phyloP scores from a whole-genome alignment of 35 echinoderm and acorn worm genomes.

The Apostichopus parvimensis region DNA sequence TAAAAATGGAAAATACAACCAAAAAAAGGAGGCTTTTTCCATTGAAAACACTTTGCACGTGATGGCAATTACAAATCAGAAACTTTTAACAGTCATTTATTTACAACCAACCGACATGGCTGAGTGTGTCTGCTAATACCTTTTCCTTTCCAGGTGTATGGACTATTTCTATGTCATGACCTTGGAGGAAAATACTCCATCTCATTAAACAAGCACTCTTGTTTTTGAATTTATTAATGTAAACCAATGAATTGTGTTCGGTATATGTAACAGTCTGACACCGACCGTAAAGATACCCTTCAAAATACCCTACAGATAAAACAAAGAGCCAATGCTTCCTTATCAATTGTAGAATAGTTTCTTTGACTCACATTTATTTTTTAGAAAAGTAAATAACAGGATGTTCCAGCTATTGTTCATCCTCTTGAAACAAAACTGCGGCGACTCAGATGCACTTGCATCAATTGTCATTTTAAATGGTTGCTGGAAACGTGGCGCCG shows the following conservation, averaged over 20 bases:
- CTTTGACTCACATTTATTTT: background rate
- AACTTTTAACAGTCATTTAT: too few species aligned
- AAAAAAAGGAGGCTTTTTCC: too few species aligned
- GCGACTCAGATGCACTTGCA: background rate
- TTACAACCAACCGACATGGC: too few species aligned
- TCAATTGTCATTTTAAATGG: background rate
- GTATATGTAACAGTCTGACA: background rate
- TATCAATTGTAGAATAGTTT: slow-evolving; percentile 6
- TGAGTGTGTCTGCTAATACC: too few species aligned
- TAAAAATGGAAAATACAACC: too few species aligned
- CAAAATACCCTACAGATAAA: background rate
- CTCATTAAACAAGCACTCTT: slow-evolving; percentile 22
- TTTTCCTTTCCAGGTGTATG: background rate
- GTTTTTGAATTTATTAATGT: slow-evolving; percentile 3
- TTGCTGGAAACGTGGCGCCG: background rate
- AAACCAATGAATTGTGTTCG: slow-evolving; percentile 11
- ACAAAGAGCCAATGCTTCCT: slow-evolving; percentile 1
- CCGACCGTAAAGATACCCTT: background rate
- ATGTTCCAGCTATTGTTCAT: background rate
- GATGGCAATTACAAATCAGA: too few species aligned
- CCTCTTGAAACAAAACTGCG: slow-evolving; percentile 8
- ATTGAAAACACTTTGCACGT: too few species aligned
- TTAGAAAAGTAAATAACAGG: slow-evolving; percentile 3
- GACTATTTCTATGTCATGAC: background rate
- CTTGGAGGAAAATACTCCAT: background rate